Base-by-base conservation (phyloP, 35 echinoderm and acorn worm species). In the Ptychodera flava region DNA sequence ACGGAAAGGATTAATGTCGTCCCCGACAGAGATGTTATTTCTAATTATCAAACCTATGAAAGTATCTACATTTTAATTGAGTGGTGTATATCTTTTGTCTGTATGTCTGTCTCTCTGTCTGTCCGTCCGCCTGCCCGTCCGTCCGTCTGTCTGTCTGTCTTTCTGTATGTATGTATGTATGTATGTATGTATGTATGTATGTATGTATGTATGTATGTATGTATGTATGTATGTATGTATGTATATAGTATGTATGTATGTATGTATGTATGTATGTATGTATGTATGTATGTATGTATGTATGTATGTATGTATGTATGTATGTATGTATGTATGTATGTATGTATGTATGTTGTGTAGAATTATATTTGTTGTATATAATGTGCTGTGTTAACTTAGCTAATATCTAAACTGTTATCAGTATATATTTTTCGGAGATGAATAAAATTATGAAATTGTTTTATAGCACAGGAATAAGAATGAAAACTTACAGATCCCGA, bases 191-290 rank as follows among this genome's bases (percentile, higher is more conserved):
- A 64, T 64, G 45, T 64, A 64, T 64, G 22, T 64, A 22, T 64
- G 6, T 22, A 22, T 64, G 6, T 64, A 64, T 64, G 6, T 64
- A 6, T 64, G 45, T 64, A 22, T 64, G 45, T 12, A 6, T 64
- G 22, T 64, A 64, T 64, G 6, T 64, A 22, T 64, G 6, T 64
- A 64, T 64, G 6, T 64, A 22, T 12, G 6, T 64, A 64, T 64
- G 45, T 64, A 6, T 64, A 64, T 64, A 12, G 45, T 64, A 64
- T 64, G 45, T 64, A 64, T 64, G 45, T 64, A 64, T 64, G 45
- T 64, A 64, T 64, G 45, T 64, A 64, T 64, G 45, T 64, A 64
- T 64, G 45, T 64, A 64, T 64, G 45, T 64, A 64, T 64, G 45
- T 64, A 64, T 64, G 45, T 64, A 64, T 64, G 45, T 64, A 64